Base-by-base conservation (phyloP, 2,113 vertebrate genomes). In the Piliocolobus tephrosceles region DNA sequence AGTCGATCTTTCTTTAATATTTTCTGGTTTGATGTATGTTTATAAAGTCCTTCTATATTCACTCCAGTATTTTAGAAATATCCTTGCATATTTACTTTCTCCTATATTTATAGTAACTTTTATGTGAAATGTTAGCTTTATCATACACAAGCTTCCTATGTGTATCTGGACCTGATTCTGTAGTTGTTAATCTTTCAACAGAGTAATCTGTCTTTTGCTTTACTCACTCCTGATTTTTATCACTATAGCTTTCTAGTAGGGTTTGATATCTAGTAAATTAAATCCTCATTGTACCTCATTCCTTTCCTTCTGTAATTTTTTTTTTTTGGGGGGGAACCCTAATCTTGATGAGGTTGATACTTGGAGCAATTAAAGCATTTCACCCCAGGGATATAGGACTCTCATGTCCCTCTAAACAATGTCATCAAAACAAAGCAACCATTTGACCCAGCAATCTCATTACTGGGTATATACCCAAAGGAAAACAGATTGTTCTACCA, bases 221-320 rank as follows among this genome's bases (percentile, higher is more conserved):
- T 81, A 73, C 55, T 87, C n/a, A 16, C 6, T 86, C 13, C 20
- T 38, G 45, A 81, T 93, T 80, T 88, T 82, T 27, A 91, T 84
- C 35, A 79, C 4, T 70, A 57, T 10, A 57, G 35, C 45, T 91
- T 90, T 84, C 68, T 14, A 38, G 38, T 3, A 66, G 55, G 52
- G 79, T 73, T 68, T 75, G 22, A 2, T 27, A 79, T 25, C 16
- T 30, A 47, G 61, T 76, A 88, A 82, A 25, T 16, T 58, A 85
- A 72, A 35, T 66, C 82, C 40, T 83, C 43, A 87, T 1, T 1
- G 1, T 45, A 47, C 3, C 32, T 64, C 35, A 47, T 72, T 40
- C 70, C 32, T 92, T 97, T 88, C 6, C 66, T 88, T 96, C 55
- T 90, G 43, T 43, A 40, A 25, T 64, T 82, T 72, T 90, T 73